Evolutionary conservation across 1,140 invertebrate species (phyloP).

Genomic region (Dendrolimus punctatus): DNA sequence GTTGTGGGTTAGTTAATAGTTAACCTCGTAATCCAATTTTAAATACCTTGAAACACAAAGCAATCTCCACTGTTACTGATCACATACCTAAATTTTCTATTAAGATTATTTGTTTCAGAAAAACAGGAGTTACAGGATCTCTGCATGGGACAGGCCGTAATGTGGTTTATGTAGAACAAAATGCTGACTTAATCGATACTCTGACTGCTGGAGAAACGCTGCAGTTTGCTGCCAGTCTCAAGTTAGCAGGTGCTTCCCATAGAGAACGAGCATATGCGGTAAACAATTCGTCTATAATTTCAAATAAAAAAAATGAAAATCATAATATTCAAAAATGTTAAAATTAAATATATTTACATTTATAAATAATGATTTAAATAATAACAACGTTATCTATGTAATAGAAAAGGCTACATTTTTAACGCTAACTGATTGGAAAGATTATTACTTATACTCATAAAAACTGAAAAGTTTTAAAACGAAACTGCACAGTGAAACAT

Average conservation of each 20-base stretch:
- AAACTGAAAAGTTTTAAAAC: too few relatives aligned
- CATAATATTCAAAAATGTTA: background rate
- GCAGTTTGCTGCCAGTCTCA: conserved; percentile 77
- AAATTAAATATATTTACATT: background rate
- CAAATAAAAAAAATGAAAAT: background rate
- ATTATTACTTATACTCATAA: too few relatives aligned
- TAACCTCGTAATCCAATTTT: too few relatives aligned
- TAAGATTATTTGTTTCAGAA: conserved; percentile 33
- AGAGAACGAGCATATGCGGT: conserved; percentile 34
- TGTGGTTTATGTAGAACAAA: conserved; percentile 77
- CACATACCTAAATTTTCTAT: background rate
- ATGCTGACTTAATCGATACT: conserved; percentile 77
- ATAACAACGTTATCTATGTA: too few relatives aligned
- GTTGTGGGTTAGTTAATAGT: too few relatives aligned
- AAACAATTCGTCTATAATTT: conserved; percentile 6
- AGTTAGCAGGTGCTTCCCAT: conserved; percentile 53
- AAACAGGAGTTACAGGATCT: conserved; percentile 40
- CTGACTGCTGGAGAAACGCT: conserved; percentile 79
- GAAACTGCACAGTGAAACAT: too few relatives aligned
- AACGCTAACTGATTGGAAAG: too few relatives aligned
- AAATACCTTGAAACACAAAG: too few relatives aligned
- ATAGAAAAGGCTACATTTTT: too few relatives aligned
- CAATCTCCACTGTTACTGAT: too few relatives aligned
- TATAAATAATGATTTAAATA: too few relatives aligned
- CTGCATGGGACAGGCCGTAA: conserved; percentile 36